Evolutionary conservation across 2,113 vertebrate species (phyloP).

Genomic region (Erpornis zantholeuca): DNA sequence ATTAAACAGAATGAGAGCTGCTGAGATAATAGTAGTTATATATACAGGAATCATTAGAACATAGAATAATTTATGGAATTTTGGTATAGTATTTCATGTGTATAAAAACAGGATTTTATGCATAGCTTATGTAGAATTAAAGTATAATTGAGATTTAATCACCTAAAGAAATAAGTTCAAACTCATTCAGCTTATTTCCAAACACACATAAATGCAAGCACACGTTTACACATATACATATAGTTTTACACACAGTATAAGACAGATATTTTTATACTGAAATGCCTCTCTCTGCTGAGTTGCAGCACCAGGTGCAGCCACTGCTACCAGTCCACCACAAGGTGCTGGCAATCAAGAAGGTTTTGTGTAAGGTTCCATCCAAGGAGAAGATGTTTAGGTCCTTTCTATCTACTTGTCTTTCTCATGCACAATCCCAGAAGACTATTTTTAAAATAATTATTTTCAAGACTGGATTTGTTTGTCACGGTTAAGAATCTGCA

Average conservation of each 20-base stretch:
- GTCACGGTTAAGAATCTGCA: background rate
- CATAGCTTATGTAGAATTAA: background rate
- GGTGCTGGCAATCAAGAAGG: background rate
- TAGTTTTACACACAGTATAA: background rate
- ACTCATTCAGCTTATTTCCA: background rate
- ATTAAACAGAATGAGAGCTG: background rate
- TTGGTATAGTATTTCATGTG: background rate
- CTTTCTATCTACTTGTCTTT: background rate
- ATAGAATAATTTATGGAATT: background rate
- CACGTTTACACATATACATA: background rate
- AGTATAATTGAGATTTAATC: background rate
- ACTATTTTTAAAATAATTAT: background rate
- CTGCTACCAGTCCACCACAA: too few species aligned
- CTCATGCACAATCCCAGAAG: background rate
- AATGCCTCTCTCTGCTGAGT: accelerated
- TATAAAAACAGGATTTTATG: background rate
- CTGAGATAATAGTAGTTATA: background rate
- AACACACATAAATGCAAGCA: background rate
- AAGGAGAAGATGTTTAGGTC: background rate
- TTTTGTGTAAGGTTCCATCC: background rate
- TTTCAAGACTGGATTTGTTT: background rate
- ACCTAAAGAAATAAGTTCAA: background rate
- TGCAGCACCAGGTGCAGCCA: accelerated
- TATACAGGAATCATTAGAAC: background rate
- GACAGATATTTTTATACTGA: background rate